Conservation (phyloP, 2,113 vertebrate genomes). For the Sinocyclocheilus anshuiensis region DNA sequence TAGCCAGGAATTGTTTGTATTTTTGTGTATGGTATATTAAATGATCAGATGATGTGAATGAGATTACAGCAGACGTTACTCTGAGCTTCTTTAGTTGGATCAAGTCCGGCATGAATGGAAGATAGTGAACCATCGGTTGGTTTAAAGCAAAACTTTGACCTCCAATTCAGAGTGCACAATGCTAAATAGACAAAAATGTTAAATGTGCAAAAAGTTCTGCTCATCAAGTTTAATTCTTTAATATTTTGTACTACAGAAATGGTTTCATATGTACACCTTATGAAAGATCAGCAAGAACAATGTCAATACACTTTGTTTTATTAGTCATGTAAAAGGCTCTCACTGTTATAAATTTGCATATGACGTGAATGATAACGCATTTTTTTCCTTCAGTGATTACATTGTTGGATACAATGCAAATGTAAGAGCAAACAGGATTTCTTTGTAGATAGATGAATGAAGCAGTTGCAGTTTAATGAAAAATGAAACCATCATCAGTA, state of each 20-base stretch:
- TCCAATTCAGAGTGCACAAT: not conserved
- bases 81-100: slow-evolving; percentile 68
- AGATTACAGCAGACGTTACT: slow-evolving; percentile 65
- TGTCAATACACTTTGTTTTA: not conserved
- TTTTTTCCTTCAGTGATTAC: slow-evolving; percentile 45
- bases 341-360: slow-evolving; percentile 43
- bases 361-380: slow-evolving; percentile 37
- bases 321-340: not conserved
- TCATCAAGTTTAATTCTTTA: not conserved
- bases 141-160: slow-evolving; percentile 25
- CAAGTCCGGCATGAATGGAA: slow-evolving; percentile 65
- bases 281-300: not conserved
- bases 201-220: not conserved
- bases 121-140: slow-evolving; percentile 52
- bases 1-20: not conserved
- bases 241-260: not conserved
- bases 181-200: not conserved
- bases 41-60: slow-evolving; percentile 66
- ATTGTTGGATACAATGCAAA: slow-evolving; percentile 46
- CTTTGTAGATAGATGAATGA: slow-evolving; percentile 4
- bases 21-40: slow-evolving; percentile 41
- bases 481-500: not conserved
- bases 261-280: not conserved
- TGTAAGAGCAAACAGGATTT: not conserved
- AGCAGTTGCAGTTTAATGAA: not conserved